Conservation (phyloP, 2,888 invertebrate genomes). For the Phengaris arion region DNA sequence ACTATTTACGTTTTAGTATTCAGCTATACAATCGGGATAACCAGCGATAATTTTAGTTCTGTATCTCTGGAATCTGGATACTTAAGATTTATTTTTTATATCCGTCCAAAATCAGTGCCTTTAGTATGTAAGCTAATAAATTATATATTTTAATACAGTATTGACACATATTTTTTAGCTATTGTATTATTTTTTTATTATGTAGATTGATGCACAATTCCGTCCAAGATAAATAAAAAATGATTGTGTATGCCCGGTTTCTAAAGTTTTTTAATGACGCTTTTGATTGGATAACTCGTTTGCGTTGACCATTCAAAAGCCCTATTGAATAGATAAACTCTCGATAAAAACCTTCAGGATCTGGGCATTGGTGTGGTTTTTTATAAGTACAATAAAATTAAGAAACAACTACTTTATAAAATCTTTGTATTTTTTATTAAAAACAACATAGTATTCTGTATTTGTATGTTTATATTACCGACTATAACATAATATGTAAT, state of each 20-base stretch:
- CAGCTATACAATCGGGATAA: no score
- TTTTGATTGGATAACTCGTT: no score
- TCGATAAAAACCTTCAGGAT: neutral
- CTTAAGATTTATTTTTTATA: neutral
- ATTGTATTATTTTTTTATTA: neutral
- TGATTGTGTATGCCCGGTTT: neutral
- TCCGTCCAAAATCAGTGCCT: conserved; percentile 10
- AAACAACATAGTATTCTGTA: neutral
- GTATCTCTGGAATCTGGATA: neutral
- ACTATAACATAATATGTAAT: neutral
- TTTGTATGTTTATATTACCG: no score
- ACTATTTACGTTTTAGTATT: no score
- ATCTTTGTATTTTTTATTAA: neutral
- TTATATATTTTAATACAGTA: neutral
- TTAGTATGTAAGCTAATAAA: neutral
- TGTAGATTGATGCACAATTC: neutral
- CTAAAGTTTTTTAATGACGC: neutral
- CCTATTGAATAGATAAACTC: no score
- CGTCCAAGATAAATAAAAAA: neutral
- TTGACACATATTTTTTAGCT: neutral
- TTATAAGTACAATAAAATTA: neutral
- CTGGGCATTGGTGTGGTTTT: neutral
- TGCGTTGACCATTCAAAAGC: no score
- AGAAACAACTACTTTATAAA: neutral
- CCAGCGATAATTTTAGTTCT: neutral